phyloP scores from a whole-genome alignment of 2,797 vertebrate species.

The Gallinago nigripennis region DNA sequence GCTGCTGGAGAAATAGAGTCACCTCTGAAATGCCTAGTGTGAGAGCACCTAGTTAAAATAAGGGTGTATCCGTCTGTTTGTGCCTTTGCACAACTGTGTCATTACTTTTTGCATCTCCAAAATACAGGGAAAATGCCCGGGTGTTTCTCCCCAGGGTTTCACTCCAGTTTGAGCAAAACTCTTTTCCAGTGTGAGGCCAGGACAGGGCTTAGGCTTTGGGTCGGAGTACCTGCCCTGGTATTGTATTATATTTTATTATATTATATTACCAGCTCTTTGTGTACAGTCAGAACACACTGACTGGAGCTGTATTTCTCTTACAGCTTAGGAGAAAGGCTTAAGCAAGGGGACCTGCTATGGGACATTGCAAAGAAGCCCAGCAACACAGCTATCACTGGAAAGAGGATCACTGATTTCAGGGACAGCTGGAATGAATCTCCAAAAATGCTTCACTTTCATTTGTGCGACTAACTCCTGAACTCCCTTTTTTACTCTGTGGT shows the following conservation, averaged over 20 bases:
- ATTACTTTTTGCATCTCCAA: background rate
- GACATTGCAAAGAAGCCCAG: background rate
- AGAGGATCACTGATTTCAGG: background rate
- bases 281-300: rapidly evolving
- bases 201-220: background rate
- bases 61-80: background rate
- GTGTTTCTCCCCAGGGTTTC: background rate
- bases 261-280: background rate
- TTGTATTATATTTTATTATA: background rate
- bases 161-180: background rate
- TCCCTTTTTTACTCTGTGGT: background rate
- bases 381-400: background rate
- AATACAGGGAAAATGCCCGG: background rate
- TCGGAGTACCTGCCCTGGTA: background rate
- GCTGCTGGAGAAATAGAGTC: background rate
- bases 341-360: background rate
- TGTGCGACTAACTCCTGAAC: rapidly evolving
- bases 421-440: background rate
- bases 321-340: background rate
- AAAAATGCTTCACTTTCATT: background rate
- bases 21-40: background rate
- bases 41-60: background rate
- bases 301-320: background rate
- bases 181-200: background rate
- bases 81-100: background rate